Evolutionary conservation across 1,140 invertebrate genomes (phyloP).

Genomic region (Arctopsyche grandis): DNA sequence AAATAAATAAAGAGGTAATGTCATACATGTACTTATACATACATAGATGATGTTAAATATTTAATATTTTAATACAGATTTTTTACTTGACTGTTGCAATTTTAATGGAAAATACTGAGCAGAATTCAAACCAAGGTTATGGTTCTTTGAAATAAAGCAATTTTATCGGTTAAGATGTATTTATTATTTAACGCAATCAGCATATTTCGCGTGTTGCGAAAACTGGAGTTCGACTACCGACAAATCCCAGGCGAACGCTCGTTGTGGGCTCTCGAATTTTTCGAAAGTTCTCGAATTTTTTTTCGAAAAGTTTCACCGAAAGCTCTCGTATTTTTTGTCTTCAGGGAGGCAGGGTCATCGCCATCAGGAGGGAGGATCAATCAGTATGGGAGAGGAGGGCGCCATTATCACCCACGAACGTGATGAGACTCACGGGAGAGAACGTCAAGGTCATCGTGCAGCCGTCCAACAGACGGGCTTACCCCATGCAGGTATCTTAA

Average conservation of each 20-base stretch:
- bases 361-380: slow-evolving; percentile 91
- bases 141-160: not conserved
- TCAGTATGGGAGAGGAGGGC: slow-evolving; percentile 98
- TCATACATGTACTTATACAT: too few relatives aligned
- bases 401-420: slow-evolving; percentile 92
- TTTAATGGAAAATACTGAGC: not conserved
- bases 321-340: not conserved
- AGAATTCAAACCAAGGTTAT: not conserved
- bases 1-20: too few relatives aligned
- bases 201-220: not conserved
- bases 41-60: too few relatives aligned
- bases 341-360: slow-evolving; percentile 75
- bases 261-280: not conserved
- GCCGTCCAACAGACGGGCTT: slow-evolving; percentile 96
- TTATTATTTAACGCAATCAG: slow-evolving; percentile 14
- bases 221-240: slow-evolving; percentile 3
- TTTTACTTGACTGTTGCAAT: not conserved
- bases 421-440: slow-evolving; percentile 83
- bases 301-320: not conserved
- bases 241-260: slow-evolving; percentile 6
- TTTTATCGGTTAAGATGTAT: not conserved
- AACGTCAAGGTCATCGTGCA: slow-evolving; percentile 97
- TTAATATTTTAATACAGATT: not conserved
- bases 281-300: not conserved
- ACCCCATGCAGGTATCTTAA: slow-evolving; percentile 86